Conservation (phyloP, 2,113 vertebrate genomes). For the Pterocles burchelli region DNA sequence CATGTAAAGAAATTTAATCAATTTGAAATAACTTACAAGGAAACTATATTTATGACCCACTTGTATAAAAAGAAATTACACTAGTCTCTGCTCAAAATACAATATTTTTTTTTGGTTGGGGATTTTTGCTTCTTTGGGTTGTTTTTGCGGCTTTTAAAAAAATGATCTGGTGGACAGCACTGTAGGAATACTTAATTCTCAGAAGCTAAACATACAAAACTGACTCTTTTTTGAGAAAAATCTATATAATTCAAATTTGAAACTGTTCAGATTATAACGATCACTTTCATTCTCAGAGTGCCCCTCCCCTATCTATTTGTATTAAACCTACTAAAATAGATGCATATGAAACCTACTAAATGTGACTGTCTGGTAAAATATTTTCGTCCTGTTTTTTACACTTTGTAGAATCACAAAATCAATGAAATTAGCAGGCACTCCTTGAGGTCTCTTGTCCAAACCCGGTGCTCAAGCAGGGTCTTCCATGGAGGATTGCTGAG, state of each 20-base stretch:
- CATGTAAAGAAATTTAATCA: accelerated
- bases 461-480: accelerated
- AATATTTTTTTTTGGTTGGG: neutral
- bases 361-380: neutral
- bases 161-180: accelerated
- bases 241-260: neutral
- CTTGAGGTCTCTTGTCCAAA: neutral
- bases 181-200: neutral
- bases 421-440: neutral
- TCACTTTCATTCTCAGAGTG: neutral
- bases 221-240: neutral
- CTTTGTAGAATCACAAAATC: neutral
- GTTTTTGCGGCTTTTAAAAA: neutral
- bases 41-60: neutral
- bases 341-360: neutral
- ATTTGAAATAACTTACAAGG: neutral
- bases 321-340: neutral
- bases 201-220: neutral
- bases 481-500: neutral
- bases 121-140: neutral
- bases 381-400: neutral
- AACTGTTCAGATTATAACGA: neutral
- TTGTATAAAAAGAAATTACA: neutral
- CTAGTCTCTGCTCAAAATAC: neutral
- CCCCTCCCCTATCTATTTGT: accelerated